phyloP scores from a whole-genome alignment of 2,888 invertebrate species.

The Cheilosia variabilis region DNA sequence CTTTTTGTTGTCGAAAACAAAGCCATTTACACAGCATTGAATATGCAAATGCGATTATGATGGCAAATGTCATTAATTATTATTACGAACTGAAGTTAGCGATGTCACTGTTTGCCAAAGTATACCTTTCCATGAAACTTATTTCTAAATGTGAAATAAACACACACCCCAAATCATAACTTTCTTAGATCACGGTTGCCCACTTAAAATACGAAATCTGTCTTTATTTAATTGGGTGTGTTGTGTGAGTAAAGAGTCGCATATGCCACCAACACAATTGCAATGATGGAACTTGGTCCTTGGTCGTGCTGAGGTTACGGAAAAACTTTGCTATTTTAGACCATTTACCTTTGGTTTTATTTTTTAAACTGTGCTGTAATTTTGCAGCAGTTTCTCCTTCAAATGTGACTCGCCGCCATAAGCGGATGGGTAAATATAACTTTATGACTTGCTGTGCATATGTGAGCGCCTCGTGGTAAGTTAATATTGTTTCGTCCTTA shows the following conservation, averaged over 20 bases:
- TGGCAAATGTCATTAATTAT: too few species aligned
- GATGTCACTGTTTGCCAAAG: too few species aligned
- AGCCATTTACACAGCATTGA: too few species aligned
- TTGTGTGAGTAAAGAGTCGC: background rate
- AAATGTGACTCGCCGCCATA: slow-evolving; percentile 24
- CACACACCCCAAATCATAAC: background rate
- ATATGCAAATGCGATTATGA: too few species aligned
- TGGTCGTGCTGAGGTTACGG: background rate
- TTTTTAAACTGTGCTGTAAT: slow-evolving; percentile 18
- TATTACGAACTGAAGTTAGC: too few species aligned
- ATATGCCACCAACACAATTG: background rate
- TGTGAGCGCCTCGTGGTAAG: slow-evolving; percentile 4
- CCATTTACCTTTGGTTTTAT: slow-evolving; percentile 11
- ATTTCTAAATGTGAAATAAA: too few species aligned
- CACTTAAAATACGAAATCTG: slow-evolving; percentile 1
- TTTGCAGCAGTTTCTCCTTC: slow-evolving; percentile 7
- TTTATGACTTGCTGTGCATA: background rate
- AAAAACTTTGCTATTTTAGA: slow-evolving; percentile 35
- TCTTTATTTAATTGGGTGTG: slow-evolving; percentile 30
- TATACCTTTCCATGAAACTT: too few species aligned
- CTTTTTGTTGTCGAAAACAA: too few species aligned
- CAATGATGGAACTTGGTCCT: background rate
- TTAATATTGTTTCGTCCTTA: slow-evolving; percentile 54
- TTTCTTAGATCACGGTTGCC: background rate
- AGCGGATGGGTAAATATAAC: slow-evolving; percentile 32